Evolutionary conservation across 2,888 invertebrate genomes (phyloP), one percentile per base, ranked within the genome.

Genomic region (Agonopterix subpropinquella): DNA sequence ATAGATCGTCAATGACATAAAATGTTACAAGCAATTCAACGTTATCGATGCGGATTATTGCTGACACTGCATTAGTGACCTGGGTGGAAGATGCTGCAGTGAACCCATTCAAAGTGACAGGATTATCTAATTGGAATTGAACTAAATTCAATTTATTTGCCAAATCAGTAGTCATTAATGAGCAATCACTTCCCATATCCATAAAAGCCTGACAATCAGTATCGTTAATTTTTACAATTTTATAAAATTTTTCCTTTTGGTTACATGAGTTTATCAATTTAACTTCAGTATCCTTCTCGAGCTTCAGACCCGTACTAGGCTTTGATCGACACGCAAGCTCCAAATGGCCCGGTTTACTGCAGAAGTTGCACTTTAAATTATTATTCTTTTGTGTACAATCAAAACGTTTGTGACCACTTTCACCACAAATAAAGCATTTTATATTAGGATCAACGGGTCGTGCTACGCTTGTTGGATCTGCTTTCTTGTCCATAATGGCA

Each of bases 121-220:
- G 49, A 0, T 36, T 15, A 11, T 45, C 28, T 7, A 59, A 50
- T 8, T 8, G 5, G 11, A 47, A 47, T 11, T 50, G 15, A 8
- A 18, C 9, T 4, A 59, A 42, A 11, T 51, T 41, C 0, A 11
- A 42, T 10, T 47, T 15, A 8, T 49, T 41, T 8, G 47, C 52
- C 8, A 53, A n/a, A 11, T 49, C 45, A 4, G 8, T 1, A 1
- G 47, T 54, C n/a, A 60, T 56, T n/a, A 59, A 35, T 1, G 57
- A 56, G 28, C 59, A 59, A 45, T 51, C 50, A 41, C 59, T 59
- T 4, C 59, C 59, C 56, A 54, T 59, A 41, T 59, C 55, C 45
- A 59, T 44, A 39, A 59, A 59, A 43, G 53, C 55, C n/a, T 47
- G 28, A 15, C 49, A 48, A 35, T 49, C 44, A 50, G 35, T 43